Evolutionary conservation across 2,113 vertebrate genomes (phyloP), one percentile per base, ranked within the genome.

Genomic region (Mirza zaza): DNA sequence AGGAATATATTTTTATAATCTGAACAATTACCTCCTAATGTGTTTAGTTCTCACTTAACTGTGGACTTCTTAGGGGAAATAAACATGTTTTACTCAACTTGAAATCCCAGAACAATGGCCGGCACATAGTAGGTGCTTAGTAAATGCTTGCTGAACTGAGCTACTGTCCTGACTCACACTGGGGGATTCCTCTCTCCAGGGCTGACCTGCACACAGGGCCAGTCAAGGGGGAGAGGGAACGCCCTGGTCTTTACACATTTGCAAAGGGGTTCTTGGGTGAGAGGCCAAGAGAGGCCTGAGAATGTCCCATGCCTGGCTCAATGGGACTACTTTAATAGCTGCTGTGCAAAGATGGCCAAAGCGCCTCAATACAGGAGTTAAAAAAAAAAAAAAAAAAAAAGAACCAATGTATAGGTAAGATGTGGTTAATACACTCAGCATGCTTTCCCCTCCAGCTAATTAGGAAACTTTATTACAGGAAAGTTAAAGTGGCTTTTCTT

Each of bases 401-500:
- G 52, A 67, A 48, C 27, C 79, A 95, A 12, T 20, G 77, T 82
- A 39, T 15, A 88, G 63, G 77, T 94, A 95, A 97, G 96, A 95
- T 23, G 8, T 29, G 25, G 73, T 34, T 36, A 92, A 81, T 98
- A 93, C 87, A 91, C 96, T 86, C 32, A 89, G 94, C 36, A 32
- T 85, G 32, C 93, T 45, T 95, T 48, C 36, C 57, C 52, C 36
- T 75, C 84, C 79, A 97, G 87, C 90, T 97, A 97, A 98, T 96
- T 97, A 98, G 94, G 94, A 97, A 97, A 97, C 67, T 88, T 97
- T 95, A 98, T 89, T 97, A 86, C 29, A 87, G 85, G 90, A 97
- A 97, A 73, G 85, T 84, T 34, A 34, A 94, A 97, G 95, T 86
- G 65, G 94, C 29, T 87, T 93, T 94, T 86, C 39, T 88, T 96